phyloP scores from a whole-genome alignment of 2,797 vertebrate genomes.

The Sebastes hubbsi region DNA sequence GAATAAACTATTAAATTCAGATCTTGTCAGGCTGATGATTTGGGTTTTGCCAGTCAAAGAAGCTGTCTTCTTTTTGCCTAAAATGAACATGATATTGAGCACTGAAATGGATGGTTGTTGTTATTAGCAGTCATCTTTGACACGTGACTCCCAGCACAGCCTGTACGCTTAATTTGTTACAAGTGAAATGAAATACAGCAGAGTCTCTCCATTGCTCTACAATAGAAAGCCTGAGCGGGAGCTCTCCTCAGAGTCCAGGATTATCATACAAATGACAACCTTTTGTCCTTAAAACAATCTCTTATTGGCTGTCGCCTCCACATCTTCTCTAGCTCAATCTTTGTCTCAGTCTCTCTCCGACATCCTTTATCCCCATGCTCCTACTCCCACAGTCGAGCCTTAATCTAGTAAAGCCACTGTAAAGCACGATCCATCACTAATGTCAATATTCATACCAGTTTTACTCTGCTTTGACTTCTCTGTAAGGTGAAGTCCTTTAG shows the following conservation, averaged over 20 bases:
- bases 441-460: conserved; percentile 44
- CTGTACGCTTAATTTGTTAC: conserved; percentile 42
- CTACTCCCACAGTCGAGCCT: conserved; percentile 19
- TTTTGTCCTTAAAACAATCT: conserved; percentile 69
- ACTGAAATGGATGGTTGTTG: conserved; percentile 5
- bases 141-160: conserved; percentile 26
- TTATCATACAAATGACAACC: conserved; percentile 78
- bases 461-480: conserved; percentile 5
- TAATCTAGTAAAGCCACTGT: conserved; percentile 47
- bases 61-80: conserved; percentile 4
- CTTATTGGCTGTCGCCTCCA: conserved; percentile 62
- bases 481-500: conserved; percentile 12
- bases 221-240: conserved; percentile 45
- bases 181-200: conserved; percentile 43
- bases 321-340: conserved; percentile 52
- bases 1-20: conserved; percentile 55
- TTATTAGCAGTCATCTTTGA: not conserved
- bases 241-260: conserved; percentile 53
- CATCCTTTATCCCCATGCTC: conserved; percentile 1
- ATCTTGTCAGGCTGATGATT: conserved; percentile 42
- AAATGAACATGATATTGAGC: not conserved
- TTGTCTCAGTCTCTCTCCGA: conserved; percentile 15
- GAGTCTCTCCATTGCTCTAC: conserved; percentile 31
- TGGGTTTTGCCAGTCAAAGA: conserved; percentile 40
- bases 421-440: conserved; percentile 58